Percentiles rank a stretch among this genome's conserved stretches.
These are phyloP conservation scores for Drosophila sucinea DNA, from an alignment of 1,140 invertebrate genomes.

Conservation along the genomic window DNA sequence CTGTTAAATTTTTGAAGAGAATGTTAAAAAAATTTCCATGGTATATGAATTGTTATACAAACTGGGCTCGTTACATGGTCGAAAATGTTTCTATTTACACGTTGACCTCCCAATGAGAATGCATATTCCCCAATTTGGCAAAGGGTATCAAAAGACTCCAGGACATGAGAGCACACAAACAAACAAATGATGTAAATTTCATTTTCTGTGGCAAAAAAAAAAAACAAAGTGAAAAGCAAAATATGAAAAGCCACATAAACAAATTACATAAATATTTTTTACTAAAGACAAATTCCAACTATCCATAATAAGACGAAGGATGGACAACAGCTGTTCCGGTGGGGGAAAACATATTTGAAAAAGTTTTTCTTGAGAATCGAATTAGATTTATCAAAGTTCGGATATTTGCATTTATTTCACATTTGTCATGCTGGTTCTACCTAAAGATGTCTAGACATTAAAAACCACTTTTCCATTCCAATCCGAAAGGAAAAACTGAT, in stretches of 20 bases:
- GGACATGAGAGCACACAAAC: constrained; percentile 76
- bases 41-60: no score
- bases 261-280: constrained; percentile 71
- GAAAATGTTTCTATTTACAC: no score
- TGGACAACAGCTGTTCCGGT: not conserved
- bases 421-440: constrained; percentile 64
- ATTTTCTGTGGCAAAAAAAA: constrained; percentile 52
- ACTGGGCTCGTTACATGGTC: no score
- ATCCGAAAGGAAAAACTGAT: constrained; percentile 35
- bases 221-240: constrained; percentile 42
- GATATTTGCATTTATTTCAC: constrained; percentile 74
- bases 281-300: constrained; percentile 51
- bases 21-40: no score
- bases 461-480: constrained; percentile 65
- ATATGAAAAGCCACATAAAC: constrained; percentile 70
- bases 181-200: constrained; percentile 82
- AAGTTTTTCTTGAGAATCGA: constrained; percentile 26
- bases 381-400: constrained; percentile 72
- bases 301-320: constrained; percentile 24
- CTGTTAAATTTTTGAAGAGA: no score
- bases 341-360: not conserved
- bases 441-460: constrained; percentile 60
- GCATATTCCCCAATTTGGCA: not conserved
- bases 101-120: not conserved
- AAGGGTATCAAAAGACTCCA: constrained; percentile 20